Evolutionary conservation across 1,140 invertebrate genomes (phyloP).

Genomic region (Drosophila arizonae): DNA sequence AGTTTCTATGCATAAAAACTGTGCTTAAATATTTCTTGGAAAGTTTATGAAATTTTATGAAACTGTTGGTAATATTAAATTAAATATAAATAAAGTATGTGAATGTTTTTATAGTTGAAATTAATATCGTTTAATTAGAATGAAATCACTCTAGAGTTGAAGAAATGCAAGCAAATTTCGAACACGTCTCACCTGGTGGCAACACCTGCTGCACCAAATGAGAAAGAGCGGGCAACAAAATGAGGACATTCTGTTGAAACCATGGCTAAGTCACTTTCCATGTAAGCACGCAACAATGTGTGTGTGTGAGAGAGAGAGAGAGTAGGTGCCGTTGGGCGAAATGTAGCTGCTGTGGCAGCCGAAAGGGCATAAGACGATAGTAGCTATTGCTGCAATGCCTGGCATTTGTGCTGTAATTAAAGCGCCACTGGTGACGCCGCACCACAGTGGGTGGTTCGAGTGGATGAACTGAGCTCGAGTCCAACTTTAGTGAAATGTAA

Average conservation of each 20-base stretch:
- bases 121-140: too few relatives aligned
- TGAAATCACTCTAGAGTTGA: background rate
- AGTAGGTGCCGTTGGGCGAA: constrained; percentile 38
- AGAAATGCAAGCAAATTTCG: constrained; percentile 2
- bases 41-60: too few relatives aligned
- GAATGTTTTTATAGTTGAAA: too few relatives aligned
- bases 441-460: constrained; percentile 1
- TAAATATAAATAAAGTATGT: background rate
- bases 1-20: background rate
- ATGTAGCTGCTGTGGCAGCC: constrained; percentile 49
- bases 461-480: constrained; percentile 1
- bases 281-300: constrained; percentile 37
- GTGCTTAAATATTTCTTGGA: too few relatives aligned
- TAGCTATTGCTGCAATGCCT: constrained; percentile 30
- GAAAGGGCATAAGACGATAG: constrained; percentile 17
- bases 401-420: constrained; percentile 63
- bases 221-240: background rate
- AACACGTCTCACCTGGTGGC: background rate
- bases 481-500: constrained; percentile 69
- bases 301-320: background rate
- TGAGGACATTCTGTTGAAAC: constrained; percentile 3
- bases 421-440: constrained; percentile 2
- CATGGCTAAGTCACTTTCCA: constrained; percentile 64
- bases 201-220: background rate
- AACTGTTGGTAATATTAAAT: too few relatives aligned